Evolutionary conservation across 2,797 vertebrate species (phyloP).

Genomic region (Euthynnus affinis): DNA sequence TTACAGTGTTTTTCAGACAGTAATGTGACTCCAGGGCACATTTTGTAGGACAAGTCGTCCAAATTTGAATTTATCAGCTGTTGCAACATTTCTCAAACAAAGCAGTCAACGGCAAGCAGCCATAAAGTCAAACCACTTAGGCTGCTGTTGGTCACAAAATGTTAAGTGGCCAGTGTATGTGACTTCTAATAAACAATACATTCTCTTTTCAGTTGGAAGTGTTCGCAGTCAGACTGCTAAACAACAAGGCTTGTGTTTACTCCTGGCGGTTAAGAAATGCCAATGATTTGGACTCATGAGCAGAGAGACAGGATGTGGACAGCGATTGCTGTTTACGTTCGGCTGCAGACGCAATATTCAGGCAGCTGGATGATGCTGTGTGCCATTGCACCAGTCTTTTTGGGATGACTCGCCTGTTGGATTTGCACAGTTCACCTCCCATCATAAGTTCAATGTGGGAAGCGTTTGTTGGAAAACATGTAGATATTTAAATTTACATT

Average conservation of each 20-base stretch:
- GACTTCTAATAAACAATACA: slow-evolving; percentile 4
- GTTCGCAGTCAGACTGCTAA: too few species aligned
- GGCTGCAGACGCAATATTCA: too few species aligned
- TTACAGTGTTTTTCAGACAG: slow-evolving; percentile 58
- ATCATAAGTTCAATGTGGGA: slow-evolving; percentile 42
- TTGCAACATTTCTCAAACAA: slow-evolving; percentile 57
- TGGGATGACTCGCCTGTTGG: slow-evolving; percentile 30
- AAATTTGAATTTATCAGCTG: slow-evolving; percentile 35
- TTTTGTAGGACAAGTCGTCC: slow-evolving; percentile 18
- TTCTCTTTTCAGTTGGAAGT: too few species aligned
- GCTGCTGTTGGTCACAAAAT: slow-evolving; percentile 44
- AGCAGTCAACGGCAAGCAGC: slow-evolving; percentile 15
- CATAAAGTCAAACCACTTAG: slow-evolving; percentile 57
- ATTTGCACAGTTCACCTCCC: slow-evolving; percentile 43
- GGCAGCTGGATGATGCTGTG: too few species aligned
- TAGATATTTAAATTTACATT: slow-evolving; percentile 57
- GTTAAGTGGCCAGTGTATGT: slow-evolving; percentile 36
- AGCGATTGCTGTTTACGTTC: too few species aligned
- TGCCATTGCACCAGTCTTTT: slow-evolving; percentile 37
- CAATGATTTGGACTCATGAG: too few species aligned
- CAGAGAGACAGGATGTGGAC: too few species aligned
- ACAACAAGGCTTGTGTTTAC: too few species aligned
- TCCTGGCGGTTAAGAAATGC: too few species aligned
- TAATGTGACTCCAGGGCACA: slow-evolving; percentile 11
- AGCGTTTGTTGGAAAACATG: slow-evolving; percentile 62